Evolutionary conservation across 2,113 vertebrate genomes (phyloP), one percentile per base, ranked within the genome.

Genomic region (Marmota flaviventris): DNA sequence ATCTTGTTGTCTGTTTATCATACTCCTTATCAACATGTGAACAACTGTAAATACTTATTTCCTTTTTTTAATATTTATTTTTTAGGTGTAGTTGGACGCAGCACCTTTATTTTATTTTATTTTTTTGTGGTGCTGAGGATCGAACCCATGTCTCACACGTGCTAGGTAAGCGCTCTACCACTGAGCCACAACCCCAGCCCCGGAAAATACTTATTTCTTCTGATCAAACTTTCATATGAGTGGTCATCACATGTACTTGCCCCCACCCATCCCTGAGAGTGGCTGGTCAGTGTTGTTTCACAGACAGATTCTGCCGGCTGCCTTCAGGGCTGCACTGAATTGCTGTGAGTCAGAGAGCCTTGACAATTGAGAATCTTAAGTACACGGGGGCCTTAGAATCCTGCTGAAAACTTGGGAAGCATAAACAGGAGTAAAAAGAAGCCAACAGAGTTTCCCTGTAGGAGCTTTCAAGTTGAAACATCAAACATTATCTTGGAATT

Each of bases 191-290:
- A 45, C 45, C 45, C 45, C 7, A 45, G 8, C 45, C 45, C 8
- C 1, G 45, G 45, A 45, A 72, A 77, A 29, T 82, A 56, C 61
- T 92, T 92, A 32, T 75, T 3, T 89, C 65, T 69, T 75, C n/a
- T 17, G 16, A 37, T 34, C 77, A 75, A 29, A 75, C 73, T 72
- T n/a, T 34, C 0, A 0, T n/a, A 45, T 51, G 72, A 8, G 32
- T 22, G 70, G 45, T 25, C 12, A 4, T 39, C n/a, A 6, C 12
- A 1, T 22, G 22, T 3, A 0, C 37, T 2, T 10, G 10, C 25
- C 51, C 34, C 27, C 4, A 22, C 6, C 34, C 86, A 45, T 45
- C 45, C 45, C 45, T 45, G 45, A 45, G 45, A 45, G 45, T 45
- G 45, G 45, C 45, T 45, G 45, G 45, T 8, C 45, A 45, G 8